Evolutionary conservation across 2,113 vertebrate species (phyloP), one percentile per base, ranked within the genome.

Genomic region (Nannospalax galili): DNA sequence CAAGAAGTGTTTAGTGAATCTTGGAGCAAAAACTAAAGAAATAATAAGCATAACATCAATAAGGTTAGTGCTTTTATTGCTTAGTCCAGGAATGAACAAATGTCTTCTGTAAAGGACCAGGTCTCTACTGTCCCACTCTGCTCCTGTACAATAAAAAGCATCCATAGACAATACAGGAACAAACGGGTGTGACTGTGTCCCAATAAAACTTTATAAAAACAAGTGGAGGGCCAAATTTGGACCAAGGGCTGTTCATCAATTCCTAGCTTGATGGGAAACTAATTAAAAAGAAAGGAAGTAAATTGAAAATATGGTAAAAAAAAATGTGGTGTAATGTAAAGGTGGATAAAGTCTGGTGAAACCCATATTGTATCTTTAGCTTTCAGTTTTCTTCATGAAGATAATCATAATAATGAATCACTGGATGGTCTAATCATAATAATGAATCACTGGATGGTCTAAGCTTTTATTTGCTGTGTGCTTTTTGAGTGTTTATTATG

Each of bases 181-280:
- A 10, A 60, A 28, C 12, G 69, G 48, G 85, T 3, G 15, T 75
- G 73, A 19, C 42, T 64, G 16, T n/a, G 72, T 87, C 70, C 35
- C 81, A 73, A 77, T 58, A 70, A 84, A 93, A 75, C 69, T 87
- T 75, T 73, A 92, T 94, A 62, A 62, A 84, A 84, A 79, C 10
- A 80, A 30, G 69, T 15, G 26, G 30, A 40, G 20, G 42, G 67
- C 20, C 26, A 70, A 5, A 79, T 62, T 62, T 58, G 20, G 14
- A 14, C 30, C 11, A 42, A 60, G n/a, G 52, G 3, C n/a, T 95
- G 24, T 52, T n/a, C 58, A 6, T 75, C 32, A 70, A 45, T 64
- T 17, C 15, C 24, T n/a, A 58, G n/a, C 22, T 82, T 79, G 67
- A 60, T 0, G 70, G n/a, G 7, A 70, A 92, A 70, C 28, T 2